These are phyloP conservation scores for Stenolophus ochropezus DNA, from an alignment of 2,888 invertebrate genomes.

Conservation along the genomic window DNA sequence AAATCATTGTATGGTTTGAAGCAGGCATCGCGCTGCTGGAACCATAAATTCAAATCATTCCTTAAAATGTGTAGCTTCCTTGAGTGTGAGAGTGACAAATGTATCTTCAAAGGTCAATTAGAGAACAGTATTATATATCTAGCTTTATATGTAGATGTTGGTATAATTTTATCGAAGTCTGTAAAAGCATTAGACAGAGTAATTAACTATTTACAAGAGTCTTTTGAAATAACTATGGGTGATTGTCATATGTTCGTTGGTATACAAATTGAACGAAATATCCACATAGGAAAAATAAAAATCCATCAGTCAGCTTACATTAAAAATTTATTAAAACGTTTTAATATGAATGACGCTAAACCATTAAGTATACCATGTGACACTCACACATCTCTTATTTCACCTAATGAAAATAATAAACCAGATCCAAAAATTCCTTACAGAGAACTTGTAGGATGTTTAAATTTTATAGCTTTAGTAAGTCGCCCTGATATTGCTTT, in stretches of 20 bases:
- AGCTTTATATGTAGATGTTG: constrained; percentile 63
- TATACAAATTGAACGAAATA: constrained; percentile 60
- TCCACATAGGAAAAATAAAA: background rate
- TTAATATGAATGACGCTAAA: constrained; percentile 33
- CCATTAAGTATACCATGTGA: constrained; percentile 15
- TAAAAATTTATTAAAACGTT: background rate
- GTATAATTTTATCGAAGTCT: constrained; percentile 58
- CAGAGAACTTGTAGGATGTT: constrained; percentile 6
- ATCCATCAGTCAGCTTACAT: constrained; percentile 34
- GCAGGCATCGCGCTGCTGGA: constrained; percentile 22
- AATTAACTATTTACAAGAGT: background rate
- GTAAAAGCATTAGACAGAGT: constrained; percentile 36
- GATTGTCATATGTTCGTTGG: constrained; percentile 61
- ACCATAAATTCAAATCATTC: constrained; percentile 7
- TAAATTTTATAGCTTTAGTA: constrained; percentile 26
- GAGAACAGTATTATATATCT: constrained; percentile 38
- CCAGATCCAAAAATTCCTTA: background rate
- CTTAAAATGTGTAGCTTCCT: background rate
- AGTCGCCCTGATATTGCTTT: constrained; percentile 32
- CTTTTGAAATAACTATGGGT: constrained; percentile 60
- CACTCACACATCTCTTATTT: constrained; percentile 5
- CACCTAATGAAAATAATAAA: background rate
- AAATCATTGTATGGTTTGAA: constrained; percentile 33
- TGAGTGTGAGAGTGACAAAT: constrained; percentile 11
- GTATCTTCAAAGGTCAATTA: constrained; percentile 6